Evolutionary conservation across 30 jellyfish, hydroid and myxozoan species (phyloP).

Genomic region (Rhopilema esculentum): DNA sequence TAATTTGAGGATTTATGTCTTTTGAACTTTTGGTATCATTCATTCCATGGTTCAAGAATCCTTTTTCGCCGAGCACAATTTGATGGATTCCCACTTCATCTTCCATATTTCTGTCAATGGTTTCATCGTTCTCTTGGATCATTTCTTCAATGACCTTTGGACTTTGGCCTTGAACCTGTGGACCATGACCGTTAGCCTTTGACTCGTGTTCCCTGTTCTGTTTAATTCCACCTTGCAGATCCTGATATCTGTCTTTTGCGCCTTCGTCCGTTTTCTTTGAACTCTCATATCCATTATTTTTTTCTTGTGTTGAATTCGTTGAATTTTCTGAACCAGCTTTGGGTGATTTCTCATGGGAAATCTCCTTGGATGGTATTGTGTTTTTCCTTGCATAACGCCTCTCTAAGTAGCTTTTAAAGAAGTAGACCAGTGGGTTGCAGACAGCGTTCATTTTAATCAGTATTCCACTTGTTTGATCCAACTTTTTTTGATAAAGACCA

Average conservation of each 20-base stretch:
- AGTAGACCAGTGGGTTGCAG: conserved; percentile 41
- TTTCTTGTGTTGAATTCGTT: not conserved
- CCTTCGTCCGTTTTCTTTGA: too few species aligned
- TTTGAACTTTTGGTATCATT: too few species aligned
- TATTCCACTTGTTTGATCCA: not conserved
- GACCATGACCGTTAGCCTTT: too few species aligned
- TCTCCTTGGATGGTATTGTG: not conserved
- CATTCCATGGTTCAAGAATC: not conserved
- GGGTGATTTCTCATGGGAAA: not conserved
- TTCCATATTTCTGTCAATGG: too few species aligned
- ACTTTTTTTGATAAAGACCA: not conserved
- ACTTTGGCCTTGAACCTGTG: too few species aligned
- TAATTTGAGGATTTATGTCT: too few species aligned
- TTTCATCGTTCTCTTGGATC: not conserved
- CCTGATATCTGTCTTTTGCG: too few species aligned
- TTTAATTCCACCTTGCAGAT: too few species aligned
- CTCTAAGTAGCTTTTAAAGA: conserved; percentile 39
- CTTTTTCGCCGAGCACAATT: not conserved
- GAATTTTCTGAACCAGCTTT: not conserved
- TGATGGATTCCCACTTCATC: not conserved
- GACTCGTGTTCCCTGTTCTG: too few species aligned
- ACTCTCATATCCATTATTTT: too few species aligned
- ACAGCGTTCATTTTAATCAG: conserved; percentile 14
- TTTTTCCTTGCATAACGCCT: conserved; percentile 12
- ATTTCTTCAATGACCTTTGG: not conserved